These are phyloP conservation scores for Mnemiopsis leidyi DNA, from an alignment of 37 sponge, comb jelly and placozoan species.

Conservation along the genomic window DNA sequence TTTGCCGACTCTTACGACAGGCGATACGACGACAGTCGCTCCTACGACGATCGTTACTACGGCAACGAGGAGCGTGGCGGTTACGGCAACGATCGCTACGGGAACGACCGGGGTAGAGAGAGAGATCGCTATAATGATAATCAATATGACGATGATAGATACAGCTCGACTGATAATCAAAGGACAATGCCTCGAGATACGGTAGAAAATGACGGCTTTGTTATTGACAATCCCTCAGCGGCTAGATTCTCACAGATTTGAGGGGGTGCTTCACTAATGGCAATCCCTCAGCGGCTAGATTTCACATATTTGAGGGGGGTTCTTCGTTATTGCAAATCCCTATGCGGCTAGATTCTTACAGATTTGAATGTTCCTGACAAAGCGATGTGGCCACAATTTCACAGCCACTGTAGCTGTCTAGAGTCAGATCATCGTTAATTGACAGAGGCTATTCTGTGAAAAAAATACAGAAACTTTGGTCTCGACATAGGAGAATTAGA, in stretches of 20 bases:
- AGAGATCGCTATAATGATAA: background rate
- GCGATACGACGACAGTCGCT: background rate
- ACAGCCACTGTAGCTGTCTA: too few species aligned
- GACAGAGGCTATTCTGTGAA: too few species aligned
- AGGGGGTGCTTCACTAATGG: too few species aligned
- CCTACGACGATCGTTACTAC: background rate
- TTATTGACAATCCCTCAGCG: slow-evolving; percentile 24
- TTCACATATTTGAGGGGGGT: too few species aligned
- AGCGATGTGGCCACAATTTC: too few species aligned
- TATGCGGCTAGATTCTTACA: too few species aligned
- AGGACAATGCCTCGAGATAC: background rate
- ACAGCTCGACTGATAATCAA: background rate
- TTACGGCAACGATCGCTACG: background rate
- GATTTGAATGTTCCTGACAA: too few species aligned
- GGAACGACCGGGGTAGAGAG: background rate
- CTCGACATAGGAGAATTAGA: too few species aligned
- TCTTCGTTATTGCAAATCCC: too few species aligned
- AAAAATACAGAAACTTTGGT: too few species aligned
- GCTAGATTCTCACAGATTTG: slow-evolving; percentile 56
- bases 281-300: too few species aligned
- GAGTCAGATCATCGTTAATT: too few species aligned
- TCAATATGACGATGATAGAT: slow-evolving; percentile 59
- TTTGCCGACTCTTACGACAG: slow-evolving; percentile 1
- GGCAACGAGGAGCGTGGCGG: background rate
- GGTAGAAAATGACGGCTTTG: background rate